A percentile compares a stretch with the other conserved stretches of the same genome.
Evolutionary conservation across 2,113 vertebrate genomes (phyloP).

Genomic region (Triplophysa dalaica): DNA sequence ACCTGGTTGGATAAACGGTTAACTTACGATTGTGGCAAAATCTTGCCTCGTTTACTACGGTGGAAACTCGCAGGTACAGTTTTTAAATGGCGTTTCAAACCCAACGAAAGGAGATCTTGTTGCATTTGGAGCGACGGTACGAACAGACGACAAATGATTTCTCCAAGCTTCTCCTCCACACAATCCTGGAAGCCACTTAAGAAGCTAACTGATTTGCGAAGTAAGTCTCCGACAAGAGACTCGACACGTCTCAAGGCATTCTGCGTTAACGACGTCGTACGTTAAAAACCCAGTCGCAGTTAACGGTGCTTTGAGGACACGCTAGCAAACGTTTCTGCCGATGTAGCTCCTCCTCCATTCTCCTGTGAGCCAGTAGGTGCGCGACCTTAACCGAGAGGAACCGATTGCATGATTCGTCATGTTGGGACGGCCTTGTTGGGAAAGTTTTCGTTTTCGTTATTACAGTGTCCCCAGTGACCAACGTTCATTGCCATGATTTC

Average conservation of each 20-base stretch:
- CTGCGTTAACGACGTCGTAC: too few relatives aligned
- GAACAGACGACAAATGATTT: constrained; percentile 10
- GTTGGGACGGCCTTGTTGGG: background rate
- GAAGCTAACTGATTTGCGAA: background rate
- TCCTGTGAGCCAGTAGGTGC: background rate
- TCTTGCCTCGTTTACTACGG: constrained; percentile 38
- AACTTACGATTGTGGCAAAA: constrained; percentile 46
- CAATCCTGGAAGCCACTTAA: constrained; percentile 27
- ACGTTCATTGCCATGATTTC: constrained; percentile 61
- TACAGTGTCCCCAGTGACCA: constrained; percentile 63
- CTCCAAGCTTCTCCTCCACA: background rate
- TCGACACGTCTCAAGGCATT: background rate
- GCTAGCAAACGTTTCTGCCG: constrained; percentile 51
- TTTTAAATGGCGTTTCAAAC: background rate
- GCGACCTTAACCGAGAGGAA: background rate
- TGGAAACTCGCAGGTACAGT: background rate
- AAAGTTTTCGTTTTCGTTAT: constrained; percentile 2
- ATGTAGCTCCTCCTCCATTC: constrained; percentile 21
- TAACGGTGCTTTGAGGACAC: constrained; percentile 39
- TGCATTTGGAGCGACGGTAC: background rate
- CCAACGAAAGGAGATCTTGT: constrained; percentile 5
- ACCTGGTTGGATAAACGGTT: constrained; percentile 55
- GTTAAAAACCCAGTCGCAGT: background rate
- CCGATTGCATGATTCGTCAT: background rate
- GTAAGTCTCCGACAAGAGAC: background rate